Conservation (phyloP, 2,888 invertebrate species). For the Apomyelois bistriatella region DNA sequence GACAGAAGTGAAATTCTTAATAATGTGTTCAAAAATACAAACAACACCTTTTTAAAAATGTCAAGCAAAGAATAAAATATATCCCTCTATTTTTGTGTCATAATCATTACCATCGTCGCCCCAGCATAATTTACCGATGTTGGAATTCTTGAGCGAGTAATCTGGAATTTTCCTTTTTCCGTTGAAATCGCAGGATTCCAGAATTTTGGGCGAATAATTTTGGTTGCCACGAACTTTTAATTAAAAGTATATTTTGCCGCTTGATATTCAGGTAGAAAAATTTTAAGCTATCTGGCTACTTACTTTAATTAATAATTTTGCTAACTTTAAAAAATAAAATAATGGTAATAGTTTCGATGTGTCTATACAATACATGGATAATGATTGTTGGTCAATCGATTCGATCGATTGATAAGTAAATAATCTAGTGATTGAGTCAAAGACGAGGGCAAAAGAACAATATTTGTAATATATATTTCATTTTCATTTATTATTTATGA, state of each 20-base stretch:
- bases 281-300: not conserved
- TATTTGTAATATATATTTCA: no score
- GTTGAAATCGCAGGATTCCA: not conserved
- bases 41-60: not conserved
- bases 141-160: constrained; percentile 7
- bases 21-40: no score
- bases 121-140: constrained; percentile 3
- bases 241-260: not conserved
- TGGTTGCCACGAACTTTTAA: constrained; percentile 2
- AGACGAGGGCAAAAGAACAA: no score
- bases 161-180: constrained; percentile 10
- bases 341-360: no score
- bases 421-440: no score
- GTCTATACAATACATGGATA: no score
- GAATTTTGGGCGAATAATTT: constrained; percentile 2
- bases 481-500: no score
- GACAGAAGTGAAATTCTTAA: no score
- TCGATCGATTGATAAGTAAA: no score
- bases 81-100: not conserved
- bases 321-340: no score
- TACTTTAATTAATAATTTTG: no score
- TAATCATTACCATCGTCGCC: constrained; percentile 1
- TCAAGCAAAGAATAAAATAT: not conserved
- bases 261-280: not conserved
- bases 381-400: no score